Base-by-base conservation (phyloP, 2,113 vertebrate genomes). In the Fulica atra region DNA sequence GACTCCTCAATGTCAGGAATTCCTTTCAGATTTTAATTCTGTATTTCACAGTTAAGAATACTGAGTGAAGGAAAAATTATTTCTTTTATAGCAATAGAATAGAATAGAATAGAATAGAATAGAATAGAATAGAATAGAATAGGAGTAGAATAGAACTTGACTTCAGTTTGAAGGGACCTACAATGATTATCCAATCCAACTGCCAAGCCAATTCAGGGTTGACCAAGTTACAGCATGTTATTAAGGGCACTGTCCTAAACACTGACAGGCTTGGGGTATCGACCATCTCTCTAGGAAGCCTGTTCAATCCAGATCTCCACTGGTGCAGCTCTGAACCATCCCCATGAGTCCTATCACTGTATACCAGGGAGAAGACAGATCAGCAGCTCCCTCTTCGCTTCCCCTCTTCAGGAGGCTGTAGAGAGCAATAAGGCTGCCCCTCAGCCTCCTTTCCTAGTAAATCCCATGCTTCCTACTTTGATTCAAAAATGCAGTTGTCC, bases 321-420 rank as follows among this genome's bases (percentile, higher is more conserved):
- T 38, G 68, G 13, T 2, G 2, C 48, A 53, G 13, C 13, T 38
- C 31, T 54, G 50, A 40, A 33, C 15, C 15, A 31, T 33, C 31
- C 20, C 68, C 50, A 40, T 1, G 2, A 0, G 1, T 40, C 36
- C 20, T 31, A 17, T 17, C 7, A 13, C 36, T 72, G 50, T 28
- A 13, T 54, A 40, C 14, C 14, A 31, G 7, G 50, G 28, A 72
- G 69, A 54, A 72, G 20, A 40, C 7, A 16, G 3, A 44, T 44
- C 50, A 81, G 51, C 51, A 56, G 21, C 29, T 40, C 16, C 33
- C 9, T 68, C 12, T 24, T 20, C 7, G 25, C 12, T 31, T 57
- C 53, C 6, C 51, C 8, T 66, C 19, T 40, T 24, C 64, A 48
- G 40, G 40, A 81, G 46, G 26, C 26, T 36, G 21, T 42, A 57